Evolutionary conservation across 1,140 invertebrate species (phyloP), one percentile per base, ranked within the genome.

Genomic region (Holcopasites calliopsidis): DNA sequence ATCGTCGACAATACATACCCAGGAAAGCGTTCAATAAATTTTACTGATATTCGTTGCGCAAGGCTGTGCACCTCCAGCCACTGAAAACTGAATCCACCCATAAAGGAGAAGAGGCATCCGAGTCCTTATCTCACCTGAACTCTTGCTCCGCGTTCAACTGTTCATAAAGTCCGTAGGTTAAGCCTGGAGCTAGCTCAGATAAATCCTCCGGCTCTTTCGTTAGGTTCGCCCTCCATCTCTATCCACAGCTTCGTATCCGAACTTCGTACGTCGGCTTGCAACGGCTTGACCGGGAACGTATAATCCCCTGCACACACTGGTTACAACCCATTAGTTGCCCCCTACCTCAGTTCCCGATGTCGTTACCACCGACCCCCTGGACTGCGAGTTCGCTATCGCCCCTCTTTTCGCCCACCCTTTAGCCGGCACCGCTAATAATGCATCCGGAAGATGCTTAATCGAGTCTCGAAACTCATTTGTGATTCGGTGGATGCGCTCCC

Each of bases 111-210:
- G n/a, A n/a, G n/a, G n/a, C n/a, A n/a, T n/a, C n/a, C n/a, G n/a
- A n/a, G n/a, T n/a, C n/a, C n/a, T 87, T 85, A 86, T 87, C 85
- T 85, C 73, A 82, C 82, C 79, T 85, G 83, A 86, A 83, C 84
- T 86, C 78, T 66, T 75, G 54, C 62, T 74, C 69, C 74, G 70
- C 75, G 71, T 47, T 61, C 54, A 60, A 44, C 78, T 77, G 87
- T 87, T 86, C 79, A 85, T 87, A 86, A 85, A 85, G 77, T 86
- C 80, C 76, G 69, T 66, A 62, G 49, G 77, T 87, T 88, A 88
- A 88, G 77, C 80, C 77, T 84, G 40, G 11, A 60, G 21, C 78
- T 76, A 49, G 50, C 42, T 62, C 42, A 13, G 33, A 35, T 18
- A 26, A 18, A 49, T 38, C 40, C 79, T 65, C 55, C 35, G 23